Percentiles rank a stretch among this genome's conserved stretches.
Conservation (phyloP, 2,888 invertebrate species). For the Salpingus planirostris region DNA sequence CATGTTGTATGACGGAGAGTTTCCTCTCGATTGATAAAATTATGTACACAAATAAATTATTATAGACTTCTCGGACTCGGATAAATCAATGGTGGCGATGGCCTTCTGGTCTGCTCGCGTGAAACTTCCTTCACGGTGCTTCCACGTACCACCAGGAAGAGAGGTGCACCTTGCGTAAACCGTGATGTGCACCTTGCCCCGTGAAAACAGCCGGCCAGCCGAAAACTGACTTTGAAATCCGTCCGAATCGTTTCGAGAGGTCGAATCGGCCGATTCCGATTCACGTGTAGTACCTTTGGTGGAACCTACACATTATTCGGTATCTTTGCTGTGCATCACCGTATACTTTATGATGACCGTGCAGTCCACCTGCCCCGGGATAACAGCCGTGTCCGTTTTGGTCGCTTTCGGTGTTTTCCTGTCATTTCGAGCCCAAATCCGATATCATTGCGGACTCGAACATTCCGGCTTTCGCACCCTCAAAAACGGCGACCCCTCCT, state of each 20-base stretch:
- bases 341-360: constrained; percentile 25
- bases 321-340: constrained; percentile 19
- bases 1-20: too few relatives aligned
- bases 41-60: too few relatives aligned
- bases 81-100: too few relatives aligned
- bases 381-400: constrained; percentile 18
- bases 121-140: constrained; percentile 20
- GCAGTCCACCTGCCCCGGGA: constrained; percentile 25
- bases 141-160: constrained; percentile 16
- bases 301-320: constrained; percentile 18
- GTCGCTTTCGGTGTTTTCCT: too few relatives aligned
- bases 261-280: constrained; percentile 8
- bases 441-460: too few relatives aligned
- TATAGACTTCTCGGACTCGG: too few relatives aligned
- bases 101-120: too few relatives aligned
- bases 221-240: background rate
- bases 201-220: background rate
- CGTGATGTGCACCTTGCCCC: constrained; percentile 19
- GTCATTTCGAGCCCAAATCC: too few relatives aligned
- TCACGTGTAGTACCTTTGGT: too few relatives aligned
- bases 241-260: background rate
- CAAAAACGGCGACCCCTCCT: too few relatives aligned
- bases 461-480: too few relatives aligned
- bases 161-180: constrained; percentile 20
- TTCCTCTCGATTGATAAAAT: too few relatives aligned